phyloP scores from a whole-genome alignment of 35 echinoderm and acorn worm genomes.

The Stichopus chloronotus region DNA sequence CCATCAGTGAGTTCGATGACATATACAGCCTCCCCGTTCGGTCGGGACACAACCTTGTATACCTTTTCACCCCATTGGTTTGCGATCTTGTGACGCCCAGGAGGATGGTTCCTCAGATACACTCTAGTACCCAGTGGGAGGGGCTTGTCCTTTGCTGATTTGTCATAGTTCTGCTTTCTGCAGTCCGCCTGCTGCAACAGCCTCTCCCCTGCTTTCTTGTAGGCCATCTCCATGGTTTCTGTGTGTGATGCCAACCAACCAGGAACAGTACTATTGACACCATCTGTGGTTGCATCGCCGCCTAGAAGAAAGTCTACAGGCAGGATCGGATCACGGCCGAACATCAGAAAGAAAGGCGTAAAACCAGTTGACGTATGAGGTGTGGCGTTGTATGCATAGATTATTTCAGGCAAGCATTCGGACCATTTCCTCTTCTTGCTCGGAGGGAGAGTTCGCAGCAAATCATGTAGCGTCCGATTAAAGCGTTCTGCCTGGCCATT shows the following conservation, averaged over 20 bases:
- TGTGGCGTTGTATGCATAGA: conserved; percentile 66
- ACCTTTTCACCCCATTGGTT: conserved; percentile 16
- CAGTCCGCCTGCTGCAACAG: not conserved
- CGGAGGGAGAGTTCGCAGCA: conserved; percentile 32
- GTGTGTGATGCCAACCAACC: not conserved
- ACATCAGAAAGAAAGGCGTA: conserved; percentile 60
- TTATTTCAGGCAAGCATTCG: conserved; percentile 49
- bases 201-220: not conserved
- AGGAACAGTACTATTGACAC: not conserved
- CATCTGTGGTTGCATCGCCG: too few relatives aligned
- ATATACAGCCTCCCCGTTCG: not conserved
- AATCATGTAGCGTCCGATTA: conserved; percentile 65
- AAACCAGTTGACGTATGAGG: conserved; percentile 54
- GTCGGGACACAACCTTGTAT: not conserved
- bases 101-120: conserved; percentile 25
- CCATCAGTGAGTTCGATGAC: not conserved
- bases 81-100: conserved; percentile 36
- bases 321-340: conserved; percentile 58
- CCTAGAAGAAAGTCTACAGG: conserved; percentile 54
- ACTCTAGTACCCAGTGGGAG: not conserved
- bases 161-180: not conserved
- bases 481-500: conserved; percentile 66
- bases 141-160: not conserved
- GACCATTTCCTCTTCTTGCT: conserved; percentile 49
- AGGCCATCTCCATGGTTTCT: not conserved